Base-by-base conservation (phyloP, 2,797 vertebrate species). In the Lacerta viridis region DNA sequence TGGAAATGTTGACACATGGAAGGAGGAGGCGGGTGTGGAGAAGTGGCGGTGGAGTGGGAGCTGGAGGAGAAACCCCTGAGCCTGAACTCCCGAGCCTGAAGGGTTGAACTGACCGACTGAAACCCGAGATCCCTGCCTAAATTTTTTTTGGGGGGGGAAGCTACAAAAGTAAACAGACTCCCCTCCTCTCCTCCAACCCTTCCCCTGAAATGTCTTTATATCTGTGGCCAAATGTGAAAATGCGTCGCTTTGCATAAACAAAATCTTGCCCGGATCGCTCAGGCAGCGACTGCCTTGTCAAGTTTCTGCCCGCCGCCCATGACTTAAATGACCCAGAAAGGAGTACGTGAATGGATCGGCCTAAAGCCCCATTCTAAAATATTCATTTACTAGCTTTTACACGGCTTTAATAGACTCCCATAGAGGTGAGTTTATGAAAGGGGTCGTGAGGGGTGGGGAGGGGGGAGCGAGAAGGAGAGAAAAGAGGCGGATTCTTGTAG, bases 401-500 rank as follows among this genome's bases (percentile, higher is more conserved):
- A 27, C 11, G 74, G 59, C 78, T 82, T 20, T 71, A 78, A 88
- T 71, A 66, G 81, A 80, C 79, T 80, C 88, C 74, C 50, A 68
- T 13, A 78, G 80, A 86, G 95, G 92, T 97, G 96, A 96, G 96
- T 95, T 93, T 96, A 95, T 97, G 96, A 29, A n/a, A 29, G 36
- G 29, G 15, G 50, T 55, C 50, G 50, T 55, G 50, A 15, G 5
- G 55, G 36, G 27, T 27, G 3, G 85, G 3, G 39, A 4, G 75
- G 17, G 74, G 29, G 27, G 15, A 7, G 15, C 15, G 55, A 20
- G 77, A 18, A 69, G 66, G 74, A 69, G 15, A 33, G 39, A 25
- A 74, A 76, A 66, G 17, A 64, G 83, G 95, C 96, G 97, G 97
- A 97, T 98, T 97, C 97, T 96, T 96, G 96, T 96, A 97, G 97